These are phyloP conservation scores for Phoeniculus purpureus DNA, from an alignment of 2,797 vertebrate species.

Conservation along the genomic window DNA sequence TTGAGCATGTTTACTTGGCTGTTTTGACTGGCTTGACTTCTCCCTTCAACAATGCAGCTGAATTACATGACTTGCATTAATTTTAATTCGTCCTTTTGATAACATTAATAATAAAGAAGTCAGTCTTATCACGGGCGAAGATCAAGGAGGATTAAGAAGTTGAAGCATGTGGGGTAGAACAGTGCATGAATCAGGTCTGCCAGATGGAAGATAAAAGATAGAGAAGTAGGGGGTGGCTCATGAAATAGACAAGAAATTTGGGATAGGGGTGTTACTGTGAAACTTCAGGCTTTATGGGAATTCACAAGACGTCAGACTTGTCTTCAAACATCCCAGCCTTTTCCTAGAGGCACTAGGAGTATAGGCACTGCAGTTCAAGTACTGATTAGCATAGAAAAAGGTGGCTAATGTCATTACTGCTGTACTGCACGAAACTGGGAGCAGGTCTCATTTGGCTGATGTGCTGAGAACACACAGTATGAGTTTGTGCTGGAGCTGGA, in stretches of 20 bases:
- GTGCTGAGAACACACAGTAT: accelerated
- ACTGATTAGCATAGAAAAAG: neutral
- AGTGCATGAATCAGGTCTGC: neutral
- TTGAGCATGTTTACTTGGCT: slow-evolving; percentile 49
- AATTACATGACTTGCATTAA: slow-evolving; percentile 52
- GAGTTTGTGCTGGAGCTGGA: neutral
- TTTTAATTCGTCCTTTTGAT: slow-evolving; percentile 49
- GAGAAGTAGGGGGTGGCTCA: neutral
- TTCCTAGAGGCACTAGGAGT: neutral
- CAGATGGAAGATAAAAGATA: slow-evolving; percentile 23
- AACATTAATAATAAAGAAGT: slow-evolving; percentile 34
- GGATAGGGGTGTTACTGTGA: neutral
- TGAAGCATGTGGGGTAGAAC: neutral
- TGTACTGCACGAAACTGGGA: neutral
- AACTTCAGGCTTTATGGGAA: neutral
- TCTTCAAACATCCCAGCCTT: neutral
- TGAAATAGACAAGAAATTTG: neutral
- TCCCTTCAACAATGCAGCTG: slow-evolving; percentile 30
- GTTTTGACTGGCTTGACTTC: slow-evolving; percentile 57
- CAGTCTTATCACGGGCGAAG: slow-evolving; percentile 15
- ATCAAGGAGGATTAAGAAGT: slow-evolving; percentile 40
- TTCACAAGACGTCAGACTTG: neutral
- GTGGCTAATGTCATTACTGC: accelerated
- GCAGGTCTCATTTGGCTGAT: neutral
- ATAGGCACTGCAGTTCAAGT: neutral